Conservation (phyloP, 2,888 invertebrate species). For the Diploptera punctata region DNA sequence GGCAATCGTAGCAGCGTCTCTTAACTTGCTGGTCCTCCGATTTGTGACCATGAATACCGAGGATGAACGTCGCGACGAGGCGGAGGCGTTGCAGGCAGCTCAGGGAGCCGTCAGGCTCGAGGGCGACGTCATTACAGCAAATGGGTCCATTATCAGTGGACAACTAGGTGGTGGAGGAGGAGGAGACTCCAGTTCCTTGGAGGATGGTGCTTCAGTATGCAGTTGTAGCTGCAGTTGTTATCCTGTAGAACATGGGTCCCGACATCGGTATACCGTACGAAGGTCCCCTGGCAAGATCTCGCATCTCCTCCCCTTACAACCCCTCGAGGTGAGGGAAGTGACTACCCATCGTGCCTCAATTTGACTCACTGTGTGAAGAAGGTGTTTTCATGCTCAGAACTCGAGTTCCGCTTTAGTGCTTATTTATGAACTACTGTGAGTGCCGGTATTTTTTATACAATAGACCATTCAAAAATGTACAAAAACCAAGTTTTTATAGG, state of each 20-base stretch:
- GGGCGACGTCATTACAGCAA: conserved; percentile 96
- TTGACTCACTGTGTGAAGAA: conserved; percentile 46
- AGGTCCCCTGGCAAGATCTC: conserved; percentile 61
- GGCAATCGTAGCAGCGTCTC: conserved; percentile 97
- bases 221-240: conserved; percentile 58
- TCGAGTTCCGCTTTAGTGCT: too few relatives aligned
- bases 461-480: too few relatives aligned
- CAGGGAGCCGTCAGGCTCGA: conserved; percentile 94
- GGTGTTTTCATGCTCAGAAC: too few relatives aligned
- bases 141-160: conserved; percentile 87
- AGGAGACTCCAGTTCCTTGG: conserved; percentile 49
- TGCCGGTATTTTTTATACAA: too few relatives aligned
- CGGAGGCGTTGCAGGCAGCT: conserved; percentile 91
- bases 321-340: conserved; percentile 49
- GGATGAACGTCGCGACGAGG: conserved; percentile 94
- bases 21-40: conserved; percentile 94
- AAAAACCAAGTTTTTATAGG: too few relatives aligned
- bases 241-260: conserved; percentile 48
- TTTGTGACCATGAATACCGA: conserved; percentile 98
- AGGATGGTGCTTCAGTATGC: conserved; percentile 56
- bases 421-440: too few relatives aligned
- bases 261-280: conserved; percentile 59
- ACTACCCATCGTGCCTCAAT: conserved; percentile 55
- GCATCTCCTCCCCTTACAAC: conserved; percentile 59
- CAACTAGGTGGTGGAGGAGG: conserved; percentile 52